These are phyloP conservation scores for Anguilla anguilla DNA, from an alignment of 2,797 vertebrate genomes.

Conservation along the genomic window DNA sequence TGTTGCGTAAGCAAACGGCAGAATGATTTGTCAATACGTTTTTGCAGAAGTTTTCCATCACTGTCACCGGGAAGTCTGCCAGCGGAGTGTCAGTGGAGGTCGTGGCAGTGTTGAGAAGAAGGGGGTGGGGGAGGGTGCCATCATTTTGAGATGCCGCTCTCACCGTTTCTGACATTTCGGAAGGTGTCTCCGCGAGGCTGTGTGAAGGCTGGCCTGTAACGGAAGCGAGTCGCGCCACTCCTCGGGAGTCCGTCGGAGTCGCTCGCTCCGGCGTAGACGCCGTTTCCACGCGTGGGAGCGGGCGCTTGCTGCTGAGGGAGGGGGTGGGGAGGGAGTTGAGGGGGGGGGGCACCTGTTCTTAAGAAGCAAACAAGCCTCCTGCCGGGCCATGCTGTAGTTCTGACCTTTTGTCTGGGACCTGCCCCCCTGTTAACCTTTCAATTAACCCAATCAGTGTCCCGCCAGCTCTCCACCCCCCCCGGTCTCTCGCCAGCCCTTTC, in stretches of 20 bases:
- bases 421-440: conserved; percentile 69
- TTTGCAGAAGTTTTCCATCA: background rate
- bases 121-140: no score
- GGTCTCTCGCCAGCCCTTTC: conserved; percentile 56
- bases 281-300: conserved; percentile 47
- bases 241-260: conserved; percentile 22
- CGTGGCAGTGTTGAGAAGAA: no score
- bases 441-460: conserved; percentile 61
- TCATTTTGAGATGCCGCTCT: background rate
- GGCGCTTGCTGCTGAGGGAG: conserved; percentile 49
- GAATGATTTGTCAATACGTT: background rate
- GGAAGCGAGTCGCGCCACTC: background rate
- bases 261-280: conserved; percentile 39
- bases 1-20: background rate
- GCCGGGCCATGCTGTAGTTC: conserved; percentile 54
- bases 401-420: conserved; percentile 70
- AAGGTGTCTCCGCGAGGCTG: background rate
- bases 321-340: conserved; percentile 29
- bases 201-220: background rate
- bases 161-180: background rate
- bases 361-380: conserved; percentile 50
- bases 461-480: conserved; percentile 36
- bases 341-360: conserved; percentile 34
- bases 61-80: background rate
- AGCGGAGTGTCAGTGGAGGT: background rate